Base-by-base conservation (phyloP, 2,113 vertebrate species). In the Gopherus flavomarginatus region DNA sequence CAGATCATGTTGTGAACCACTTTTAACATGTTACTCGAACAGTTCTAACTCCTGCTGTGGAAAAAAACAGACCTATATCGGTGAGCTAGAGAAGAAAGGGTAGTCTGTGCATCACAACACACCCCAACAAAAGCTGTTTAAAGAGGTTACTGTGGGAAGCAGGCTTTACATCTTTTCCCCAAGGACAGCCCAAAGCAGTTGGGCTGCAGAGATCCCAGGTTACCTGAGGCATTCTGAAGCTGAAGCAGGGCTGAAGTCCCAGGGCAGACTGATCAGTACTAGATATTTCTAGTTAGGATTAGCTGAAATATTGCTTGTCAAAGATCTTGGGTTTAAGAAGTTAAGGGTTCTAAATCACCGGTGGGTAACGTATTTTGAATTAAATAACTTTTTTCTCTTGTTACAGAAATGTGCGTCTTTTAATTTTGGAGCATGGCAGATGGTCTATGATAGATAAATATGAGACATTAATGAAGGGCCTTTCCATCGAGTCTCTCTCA, bases 381-480 rank as follows among this genome's bases (percentile, higher is more conserved):
- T 6, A 9, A 35, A 0, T 13, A 57, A 59, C 50, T 77, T 78
- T 87, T 86, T 56, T 88, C 80, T 35, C 6, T 29, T 91, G 31
- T 27, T 65, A 87, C 96, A 99, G 99, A 97, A 99, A 99, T 4
- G 96, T 99, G 4, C 98, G 99, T 35, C 99, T 99, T 91, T 97
- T 99, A 97, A 98, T 99, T 86, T 97, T 99, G 90, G 99, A 99
- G 79, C 99, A 98, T 52, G 93, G 98, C 11, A 99, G 99, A n/a
- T 99, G 99, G 99, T 99, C 99, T 16, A 98, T 99, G 97, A 98
- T 98, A 4, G 99, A 99, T 94, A 99, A 99, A 97, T 99, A 99
- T 90, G 98, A 98, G 91, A 98, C 98, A 2, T 97, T 99, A 85
- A 98, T 98, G 96, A 98, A 98, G 11, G 99, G 99, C 8, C 98